phyloP scores from a whole-genome alignment of 2,113 vertebrate species.

The Phasianus colchicus region DNA sequence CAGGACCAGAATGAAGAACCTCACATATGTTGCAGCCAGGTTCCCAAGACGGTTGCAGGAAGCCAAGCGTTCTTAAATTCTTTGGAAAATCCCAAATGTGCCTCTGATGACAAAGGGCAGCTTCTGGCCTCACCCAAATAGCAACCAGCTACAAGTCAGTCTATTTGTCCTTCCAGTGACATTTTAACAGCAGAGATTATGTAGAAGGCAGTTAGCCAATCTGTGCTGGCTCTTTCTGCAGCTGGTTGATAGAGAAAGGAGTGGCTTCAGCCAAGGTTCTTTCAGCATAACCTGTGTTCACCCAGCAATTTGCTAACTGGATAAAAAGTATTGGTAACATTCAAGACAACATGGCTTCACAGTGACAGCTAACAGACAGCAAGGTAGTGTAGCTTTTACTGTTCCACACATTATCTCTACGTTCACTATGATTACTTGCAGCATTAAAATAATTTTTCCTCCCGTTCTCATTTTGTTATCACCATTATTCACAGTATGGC shows the following conservation, averaged over 20 bases:
- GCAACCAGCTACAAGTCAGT: not conserved
- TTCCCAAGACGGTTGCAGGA: not conserved
- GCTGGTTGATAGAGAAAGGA: not conserved
- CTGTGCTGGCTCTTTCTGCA: not conserved
- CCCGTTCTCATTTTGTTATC: not conserved
- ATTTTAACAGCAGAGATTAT: not conserved
- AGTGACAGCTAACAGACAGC: not conserved
- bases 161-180: not conserved
- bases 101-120: not conserved
- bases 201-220: not conserved
- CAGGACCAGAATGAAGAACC: not conserved
- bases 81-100: not conserved
- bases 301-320: not conserved
- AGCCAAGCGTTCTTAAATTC: not conserved
- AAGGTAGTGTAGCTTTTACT: not conserved
- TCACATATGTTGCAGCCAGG: not conserved
- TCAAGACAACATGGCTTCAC: not conserved
- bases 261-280: not conserved
- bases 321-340: not conserved
- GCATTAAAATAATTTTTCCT: not conserved
- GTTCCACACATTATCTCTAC: not conserved
- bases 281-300: not conserved
- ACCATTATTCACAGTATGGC: accelerated
- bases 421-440: not conserved
- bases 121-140: not conserved